Evolutionary conservation across 1,140 invertebrate genomes (phyloP), one percentile per base, ranked within the genome.

Genomic region (Tribolium madens): DNA sequence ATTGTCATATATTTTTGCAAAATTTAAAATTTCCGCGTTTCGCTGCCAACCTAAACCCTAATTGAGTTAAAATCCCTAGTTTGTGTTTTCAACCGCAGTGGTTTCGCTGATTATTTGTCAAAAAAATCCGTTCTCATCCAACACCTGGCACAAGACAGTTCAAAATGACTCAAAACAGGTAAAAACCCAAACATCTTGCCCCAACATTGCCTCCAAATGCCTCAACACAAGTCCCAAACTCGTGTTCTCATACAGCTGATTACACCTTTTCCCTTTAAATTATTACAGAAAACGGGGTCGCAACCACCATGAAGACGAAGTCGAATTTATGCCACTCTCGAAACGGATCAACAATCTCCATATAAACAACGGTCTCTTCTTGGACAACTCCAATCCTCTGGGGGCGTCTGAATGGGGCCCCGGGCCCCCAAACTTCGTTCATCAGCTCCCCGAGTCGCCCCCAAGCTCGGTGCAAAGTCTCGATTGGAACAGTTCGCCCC

Each of bases 301-400:
- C 46, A 86, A 85, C 60, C 73, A 78, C 46, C 81, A 86, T 18
- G 91, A 93, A 85, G 92, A 93, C 78, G 87, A 88, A 42, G 91
- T 91, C 80, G 92, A 94, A 82, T 93, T 93, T 81, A 92, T 92
- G 89, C 93, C 93, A 52, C 83, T 94, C 21, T 93, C 92, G 15
- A 94, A 94, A 85, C 87, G 92, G 80, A 93, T 93, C 75, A 94
- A 93, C 80, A 93, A 94, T 85, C 87, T 94, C n/a, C 92, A 93
- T 80, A 91, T 94, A 48, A 93, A 93, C 78, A 86, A 85, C 46
- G 73, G 53, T 6, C 79, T 85, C 73, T 60, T 84, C 3, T 47
- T 80, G 7, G 79, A 83, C 26, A 73, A 75, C 48, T 42, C 71
- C 6, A 78, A 75, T 53, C 53, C 46, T 9, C 60, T 76, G 17